A percentile compares a stretch with the other conserved stretches of the same genome.
phyloP scores from a whole-genome alignment of 2,113 vertebrate species.

The Myxocyprinus asiaticus region DNA sequence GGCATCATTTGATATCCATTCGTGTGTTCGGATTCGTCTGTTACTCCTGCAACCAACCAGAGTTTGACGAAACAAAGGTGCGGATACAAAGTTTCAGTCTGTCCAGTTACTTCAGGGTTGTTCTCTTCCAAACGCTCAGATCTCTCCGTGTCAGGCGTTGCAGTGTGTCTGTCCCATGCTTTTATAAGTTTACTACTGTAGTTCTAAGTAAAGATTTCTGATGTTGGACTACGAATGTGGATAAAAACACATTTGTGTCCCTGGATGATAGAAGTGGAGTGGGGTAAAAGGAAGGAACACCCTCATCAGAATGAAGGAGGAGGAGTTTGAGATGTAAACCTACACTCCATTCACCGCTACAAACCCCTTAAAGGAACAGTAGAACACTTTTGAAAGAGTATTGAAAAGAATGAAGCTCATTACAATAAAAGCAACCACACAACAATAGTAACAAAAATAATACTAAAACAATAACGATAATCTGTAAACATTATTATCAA shows the following conservation, averaged over 20 bases:
- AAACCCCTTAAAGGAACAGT: slow-evolving; percentile 62
- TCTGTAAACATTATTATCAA: no score
- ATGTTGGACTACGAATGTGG: slow-evolving; percentile 16
- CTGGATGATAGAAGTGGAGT: slow-evolving; percentile 38
- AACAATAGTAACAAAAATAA: not conserved
- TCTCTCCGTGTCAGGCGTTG: not conserved
- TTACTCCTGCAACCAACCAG: slow-evolving; percentile 7
- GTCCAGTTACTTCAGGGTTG: slow-evolving; percentile 15
- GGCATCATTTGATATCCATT: slow-evolving; percentile 45
- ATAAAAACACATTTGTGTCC: slow-evolving; percentile 44
- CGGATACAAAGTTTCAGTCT: slow-evolving; percentile 24
- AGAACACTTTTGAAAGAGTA: not conserved
- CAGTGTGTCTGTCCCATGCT: slow-evolving; percentile 20
- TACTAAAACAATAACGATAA: no score
- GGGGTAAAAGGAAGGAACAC: slow-evolving; percentile 42
- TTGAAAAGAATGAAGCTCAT: not conserved
- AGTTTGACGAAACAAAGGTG: slow-evolving; percentile 15
- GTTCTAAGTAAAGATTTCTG: slow-evolving; percentile 3
- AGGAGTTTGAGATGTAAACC: slow-evolving; percentile 60
- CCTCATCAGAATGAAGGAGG: slow-evolving; percentile 43
- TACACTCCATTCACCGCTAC: slow-evolving; percentile 46
- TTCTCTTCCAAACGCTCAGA: slow-evolving; percentile 27
- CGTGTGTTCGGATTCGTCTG: slow-evolving; percentile 10
- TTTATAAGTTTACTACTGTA: not conserved
- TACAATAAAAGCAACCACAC: not conserved